Base-by-base conservation (phyloP, 2,888 invertebrate genomes). In the Agrypnus murinus region DNA sequence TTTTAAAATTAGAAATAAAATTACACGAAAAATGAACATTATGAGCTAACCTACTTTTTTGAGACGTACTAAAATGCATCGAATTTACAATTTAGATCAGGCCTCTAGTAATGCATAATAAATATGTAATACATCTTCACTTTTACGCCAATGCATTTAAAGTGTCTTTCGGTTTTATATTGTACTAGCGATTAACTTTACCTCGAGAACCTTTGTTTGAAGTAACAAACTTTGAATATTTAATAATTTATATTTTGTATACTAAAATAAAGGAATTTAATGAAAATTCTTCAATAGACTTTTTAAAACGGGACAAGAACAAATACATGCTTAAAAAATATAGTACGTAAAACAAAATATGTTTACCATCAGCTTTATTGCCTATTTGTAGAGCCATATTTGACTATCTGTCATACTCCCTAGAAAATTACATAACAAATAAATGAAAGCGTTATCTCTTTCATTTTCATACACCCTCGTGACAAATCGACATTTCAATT, bases 1-100 rank as follows among this genome's bases (percentile, higher is more conserved):
- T n/a, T n/a, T n/a, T n/a, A n/a, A n/a, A n/a, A n/a, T n/a, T n/a
- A n/a, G n/a, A n/a, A n/a, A n/a, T n/a, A n/a, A n/a, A n/a, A n/a
- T n/a, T n/a, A 25, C 25, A 25, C 5, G 25, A 25, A 25, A 5
- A 25, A 25, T 25, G 5, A 46, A 46, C 10, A 25, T 15, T 15
- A 14, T 14, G 17, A 46, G n/a, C n/a, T n/a, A n/a, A 46, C 1
- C 46, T 17, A 5, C 8, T 46, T 8, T 15, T 15, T 9, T 3
- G 10, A 25, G 14, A n/a, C n/a, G n/a, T n/a, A n/a, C 14, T 46
- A 15, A 15, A 46, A 17, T 46, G 46, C 46, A 46, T 2, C 8
- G 9, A 6, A 46, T 46, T 46, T 46, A 17, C 46, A 46, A 48
- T 48, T 48, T 48, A 48, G 4, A 25, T 48, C 6, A 48, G n/a